A percentile compares a stretch with the other conserved stretches of the same genome.
phyloP scores from a whole-genome alignment of 2,888 invertebrate species.

The Globia sparganii region DNA sequence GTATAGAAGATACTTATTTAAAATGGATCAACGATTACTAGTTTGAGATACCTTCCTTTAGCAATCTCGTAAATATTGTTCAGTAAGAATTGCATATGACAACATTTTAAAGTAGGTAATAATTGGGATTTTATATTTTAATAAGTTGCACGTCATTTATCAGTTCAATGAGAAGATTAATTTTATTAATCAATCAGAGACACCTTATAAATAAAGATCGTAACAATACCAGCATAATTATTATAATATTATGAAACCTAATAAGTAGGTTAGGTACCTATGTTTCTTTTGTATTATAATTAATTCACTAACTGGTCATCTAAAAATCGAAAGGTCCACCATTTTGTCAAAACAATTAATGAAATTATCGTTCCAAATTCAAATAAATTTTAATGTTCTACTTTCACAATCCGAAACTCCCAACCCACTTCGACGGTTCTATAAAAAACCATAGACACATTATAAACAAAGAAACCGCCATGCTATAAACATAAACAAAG shows the following conservation, averaged over 20 bases:
- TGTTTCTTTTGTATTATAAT: background rate
- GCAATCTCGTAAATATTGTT: background rate
- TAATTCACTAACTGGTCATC: background rate
- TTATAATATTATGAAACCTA: background rate
- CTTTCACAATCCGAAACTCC: conserved; percentile 26
- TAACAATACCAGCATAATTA: conserved; percentile 8
- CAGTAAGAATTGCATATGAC: background rate
- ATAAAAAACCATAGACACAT: conserved; percentile 35
- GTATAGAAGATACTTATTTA: background rate
- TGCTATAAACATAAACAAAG: conserved; percentile 44
- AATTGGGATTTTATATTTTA: background rate
- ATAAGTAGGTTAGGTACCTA: background rate
- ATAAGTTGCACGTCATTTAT: background rate
- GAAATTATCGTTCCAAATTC: conserved; percentile 4
- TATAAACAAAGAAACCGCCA: conserved; percentile 50
- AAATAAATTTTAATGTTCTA: conserved; percentile 27
- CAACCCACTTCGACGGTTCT: conserved; percentile 22
- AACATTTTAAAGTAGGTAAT: background rate
- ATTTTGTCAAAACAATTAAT: conserved; percentile 13
- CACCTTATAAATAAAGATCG: background rate
- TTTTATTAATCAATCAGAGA: background rate
- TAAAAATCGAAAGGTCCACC: background rate
- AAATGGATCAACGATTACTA: background rate
- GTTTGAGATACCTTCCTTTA: background rate
- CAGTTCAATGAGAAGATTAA: background rate